Base-by-base conservation (phyloP, 2,888 invertebrate genomes). In the Ischnus inquisitorius region DNA sequence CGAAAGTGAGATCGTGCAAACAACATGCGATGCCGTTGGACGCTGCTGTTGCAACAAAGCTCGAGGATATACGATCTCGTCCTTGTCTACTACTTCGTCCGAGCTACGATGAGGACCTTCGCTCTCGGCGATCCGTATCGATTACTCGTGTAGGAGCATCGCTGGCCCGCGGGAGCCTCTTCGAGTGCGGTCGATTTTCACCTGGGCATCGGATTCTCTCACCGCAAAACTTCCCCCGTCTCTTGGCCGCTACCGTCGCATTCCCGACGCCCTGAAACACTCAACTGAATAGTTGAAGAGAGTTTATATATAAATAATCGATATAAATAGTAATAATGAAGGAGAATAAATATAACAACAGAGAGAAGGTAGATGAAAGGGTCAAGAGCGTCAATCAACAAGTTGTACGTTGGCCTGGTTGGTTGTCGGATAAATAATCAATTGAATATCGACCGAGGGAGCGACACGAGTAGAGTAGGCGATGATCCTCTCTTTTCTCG, bases 391-490 rank as follows among this genome's bases (percentile, higher is more conserved):
- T 83, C 83, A 72, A 71, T 75, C 83, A 84, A 80, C 83, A 69
- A 80, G 83, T 84, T 84, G 77, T 80, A 74, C 64, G 74, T 77
- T 34, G 77, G 77, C 72, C 34, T 65, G 57, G 25, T 54, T 25
- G 67, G 54, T 64, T 74, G 72, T 80, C 83, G 68, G 68, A 84
- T 84, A 80, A 84, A 80, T 80, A 78, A 80, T 62, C 78, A 78
- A 78, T 77, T 60, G 48, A 46, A 41, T 41, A 67, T 77, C 76
- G 77, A 80, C 78, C 68, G 80, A 78, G 19, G 80, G 77, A 39
- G 48, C 46, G 64, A 80, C 80, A 84, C 77, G 83, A 22, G 80
- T 84, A 68, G 80, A 74, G 72, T 74, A 72, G 75, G 74, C 83
- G 71, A 80, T 77, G 77, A 64, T 77, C 74, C 62, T 34, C 41